Evolutionary conservation across 2,113 vertebrate genomes (phyloP), one percentile per base, ranked within the genome.

Genomic region (Mesocricetus auratus): DNA sequence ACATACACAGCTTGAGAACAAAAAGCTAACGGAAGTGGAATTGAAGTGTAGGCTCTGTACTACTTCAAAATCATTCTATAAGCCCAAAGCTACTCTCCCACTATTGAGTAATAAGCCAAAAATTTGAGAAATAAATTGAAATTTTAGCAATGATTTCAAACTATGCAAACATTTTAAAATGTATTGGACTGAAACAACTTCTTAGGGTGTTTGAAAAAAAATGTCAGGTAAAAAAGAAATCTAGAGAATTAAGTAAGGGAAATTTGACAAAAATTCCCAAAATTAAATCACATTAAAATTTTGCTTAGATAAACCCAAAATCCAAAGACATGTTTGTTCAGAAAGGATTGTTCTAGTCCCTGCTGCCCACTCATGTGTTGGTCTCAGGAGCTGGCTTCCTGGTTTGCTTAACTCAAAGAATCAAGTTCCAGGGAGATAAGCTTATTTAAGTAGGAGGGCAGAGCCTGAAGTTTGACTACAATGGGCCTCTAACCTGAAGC

Each of bases 51-150:
- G 12, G 15, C 29, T 92, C 33, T 64, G 36, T 69, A 36, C 7
- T 47, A 11, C 26, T 19, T 60, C 64, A 75, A 53, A 85, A 26
- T 31, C 50, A 50, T 53, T 82, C 9, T 74, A 4, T 69, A 79
- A 60, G 53, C 12, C 21, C 29, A 62, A 93, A 77, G 22, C 50
- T 87, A 31, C 78, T 45, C 7, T 47, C 53, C 5, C 21, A 60
- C 77, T 47, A 16, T 21, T 21, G 60, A 68, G 75, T 86, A n/a
- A 91, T n/a, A 78, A 7, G 21, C 89, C 74, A 75, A 22, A 36
- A 66, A 60, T 60, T 74, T 93, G 22, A 82, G 45, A 93, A 96
- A 71, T 71, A 79, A 95, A n/a, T 1, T 69, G 16, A 58, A 89
- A 42, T 50, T 16, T 13, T 69, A 45, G 29, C 50, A 89, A 0